Percentiles rank a stretch among this genome's conserved stretches.
Evolutionary conservation across 2,888 invertebrate genomes (phyloP).

Genomic region (Sialis lutaria): DNA sequence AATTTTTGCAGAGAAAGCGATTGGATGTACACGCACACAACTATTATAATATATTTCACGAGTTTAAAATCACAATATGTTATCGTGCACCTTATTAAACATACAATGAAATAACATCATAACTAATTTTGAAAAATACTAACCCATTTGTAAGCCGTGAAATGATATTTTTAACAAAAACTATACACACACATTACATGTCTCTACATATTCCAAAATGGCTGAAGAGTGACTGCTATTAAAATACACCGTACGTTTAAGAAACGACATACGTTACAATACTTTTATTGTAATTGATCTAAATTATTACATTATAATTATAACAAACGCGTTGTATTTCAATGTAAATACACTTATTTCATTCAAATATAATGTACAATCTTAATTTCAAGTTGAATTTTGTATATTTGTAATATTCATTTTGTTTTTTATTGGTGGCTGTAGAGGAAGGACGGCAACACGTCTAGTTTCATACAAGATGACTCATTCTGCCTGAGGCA

Average conservation of each 20-base stretch:
- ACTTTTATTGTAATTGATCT: background rate
- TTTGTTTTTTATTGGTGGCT: no score
- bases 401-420: no score
- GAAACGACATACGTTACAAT: slow-evolving; percentile 1
- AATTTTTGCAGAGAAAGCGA: slow-evolving; percentile 7
- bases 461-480: no score
- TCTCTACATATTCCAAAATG: slow-evolving; percentile 7
- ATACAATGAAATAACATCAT: background rate
- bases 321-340: no score
- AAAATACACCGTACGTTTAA: background rate
- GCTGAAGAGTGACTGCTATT: slow-evolving; percentile 4
- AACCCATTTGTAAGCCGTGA: slow-evolving; percentile 20
- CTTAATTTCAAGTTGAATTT: no score
- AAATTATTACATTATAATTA: no score
- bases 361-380: no score
- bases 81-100: background rate
- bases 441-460: no score
- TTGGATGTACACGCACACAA: slow-evolving; percentile 7
- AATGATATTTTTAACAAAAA: slow-evolving; percentile 22
- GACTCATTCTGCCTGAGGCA: no score
- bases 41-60: background rate
- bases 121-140: slow-evolving; percentile 13
- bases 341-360: no score
- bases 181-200: slow-evolving; percentile 22
- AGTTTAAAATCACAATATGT: background rate